These are phyloP conservation scores for Ormyrus nitidulus DNA, from an alignment of 2,888 invertebrate species.

Conservation along the genomic window DNA sequence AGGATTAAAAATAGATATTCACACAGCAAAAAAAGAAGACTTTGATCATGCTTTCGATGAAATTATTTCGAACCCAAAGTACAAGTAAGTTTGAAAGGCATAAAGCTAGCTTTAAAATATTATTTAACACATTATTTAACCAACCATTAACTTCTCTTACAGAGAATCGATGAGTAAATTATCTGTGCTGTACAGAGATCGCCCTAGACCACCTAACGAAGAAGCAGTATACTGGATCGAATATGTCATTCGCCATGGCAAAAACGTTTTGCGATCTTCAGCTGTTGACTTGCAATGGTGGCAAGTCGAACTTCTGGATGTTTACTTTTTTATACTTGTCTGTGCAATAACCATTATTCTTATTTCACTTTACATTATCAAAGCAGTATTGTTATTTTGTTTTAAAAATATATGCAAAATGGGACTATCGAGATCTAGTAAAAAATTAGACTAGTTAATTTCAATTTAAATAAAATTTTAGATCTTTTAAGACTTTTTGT, in stretches of 20 bases:
- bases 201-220: slow-evolving; percentile 69
- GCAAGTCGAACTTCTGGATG: slow-evolving; percentile 19
- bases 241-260: slow-evolving; percentile 20
- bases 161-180: slow-evolving; percentile 2
- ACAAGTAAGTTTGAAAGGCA: slow-evolving; percentile 13
- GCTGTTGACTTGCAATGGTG: slow-evolving; percentile 9
- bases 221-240: slow-evolving; percentile 77
- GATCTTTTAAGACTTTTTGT: no score
- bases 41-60: slow-evolving; percentile 59
- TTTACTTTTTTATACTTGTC: neutral
- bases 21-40: slow-evolving; percentile 56
- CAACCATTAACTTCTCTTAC: no score
- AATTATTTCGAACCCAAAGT: slow-evolving; percentile 58
- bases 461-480: no score
- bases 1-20: slow-evolving; percentile 56
- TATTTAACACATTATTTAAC: no score
- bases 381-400: no score
- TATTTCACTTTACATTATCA: no score
- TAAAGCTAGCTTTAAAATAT: no score
- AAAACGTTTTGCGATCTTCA: neutral
- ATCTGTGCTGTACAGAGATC: slow-evolving; percentile 16
- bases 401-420: no score
- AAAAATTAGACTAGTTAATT: no score
- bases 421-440: no score
- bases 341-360: no score